Evolutionary conservation across 2,797 vertebrate genomes (phyloP).

Genomic region (Muscicapa striata): DNA sequence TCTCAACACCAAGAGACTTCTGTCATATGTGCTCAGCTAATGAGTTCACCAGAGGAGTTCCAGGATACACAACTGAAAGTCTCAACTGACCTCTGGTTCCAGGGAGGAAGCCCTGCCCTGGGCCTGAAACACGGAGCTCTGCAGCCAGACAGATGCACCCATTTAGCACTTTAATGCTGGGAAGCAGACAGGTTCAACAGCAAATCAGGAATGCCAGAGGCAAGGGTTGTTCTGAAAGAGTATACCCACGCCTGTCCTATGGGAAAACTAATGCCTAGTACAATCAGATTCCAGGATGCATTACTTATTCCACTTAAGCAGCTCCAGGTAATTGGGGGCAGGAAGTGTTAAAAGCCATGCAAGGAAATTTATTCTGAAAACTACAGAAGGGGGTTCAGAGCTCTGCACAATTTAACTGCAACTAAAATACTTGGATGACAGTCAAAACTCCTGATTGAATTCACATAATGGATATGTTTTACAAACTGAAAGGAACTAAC

Average conservation of each 20-base stretch:
- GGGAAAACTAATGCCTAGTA: neutral
- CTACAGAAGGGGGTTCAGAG: neutral
- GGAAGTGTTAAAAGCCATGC: neutral
- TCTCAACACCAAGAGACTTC: neutral
- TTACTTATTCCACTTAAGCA: neutral
- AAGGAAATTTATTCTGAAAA: neutral
- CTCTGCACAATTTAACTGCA: neutral
- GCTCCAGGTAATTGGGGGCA: neutral
- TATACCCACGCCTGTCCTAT: neutral
- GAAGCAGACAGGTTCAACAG: slow-evolving; percentile 33
- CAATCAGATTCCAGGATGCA: neutral
- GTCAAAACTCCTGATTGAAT: neutral
- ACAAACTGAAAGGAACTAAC: neutral
- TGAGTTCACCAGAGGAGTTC: neutral
- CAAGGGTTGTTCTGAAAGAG: neutral
- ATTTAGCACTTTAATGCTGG: neutral
- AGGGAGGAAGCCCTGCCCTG: neutral
- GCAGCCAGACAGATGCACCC: neutral
- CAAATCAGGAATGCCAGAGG: neutral
- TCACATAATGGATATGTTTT: neutral
- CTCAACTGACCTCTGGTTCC: neutral
- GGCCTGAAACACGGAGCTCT: neutral
- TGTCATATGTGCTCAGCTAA: accelerated
- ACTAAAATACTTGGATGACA: neutral
- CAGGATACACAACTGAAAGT: neutral